A percentile compares a stretch with the other conserved stretches of the same genome.
Evolutionary conservation across 2,888 invertebrate species (phyloP).

Genomic region (Mythimna vitellina): DNA sequence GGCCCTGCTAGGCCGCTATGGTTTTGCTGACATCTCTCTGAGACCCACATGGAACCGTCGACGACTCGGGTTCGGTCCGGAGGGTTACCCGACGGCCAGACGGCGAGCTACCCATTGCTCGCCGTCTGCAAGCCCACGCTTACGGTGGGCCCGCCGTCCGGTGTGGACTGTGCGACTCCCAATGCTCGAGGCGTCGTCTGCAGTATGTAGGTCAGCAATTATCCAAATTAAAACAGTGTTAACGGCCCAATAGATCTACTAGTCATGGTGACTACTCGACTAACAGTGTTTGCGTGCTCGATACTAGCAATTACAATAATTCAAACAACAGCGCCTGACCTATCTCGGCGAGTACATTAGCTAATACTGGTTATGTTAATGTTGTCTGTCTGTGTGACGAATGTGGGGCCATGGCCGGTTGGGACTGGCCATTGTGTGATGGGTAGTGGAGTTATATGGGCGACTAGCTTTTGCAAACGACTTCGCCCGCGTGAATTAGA

Average conservation of each 20-base stretch:
- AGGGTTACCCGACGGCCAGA: no score
- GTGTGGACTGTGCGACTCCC: no score
- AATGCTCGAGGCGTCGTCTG: no score
- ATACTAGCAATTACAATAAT: constrained; percentile 79
- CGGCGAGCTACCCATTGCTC: no score
- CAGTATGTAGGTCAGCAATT: constrained; percentile 17
- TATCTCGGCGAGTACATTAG: constrained; percentile 77
- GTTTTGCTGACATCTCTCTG: no score
- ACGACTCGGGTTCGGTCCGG: no score
- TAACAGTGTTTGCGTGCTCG: constrained; percentile 58
- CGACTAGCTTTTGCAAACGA: no score
- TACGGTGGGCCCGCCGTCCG: no score
- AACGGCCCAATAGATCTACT: constrained; percentile 36
- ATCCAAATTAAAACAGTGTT: constrained; percentile 37
- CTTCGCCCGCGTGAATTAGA: no score
- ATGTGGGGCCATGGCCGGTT: constrained; percentile 38
- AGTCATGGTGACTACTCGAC: constrained; percentile 32
- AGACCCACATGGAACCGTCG: no score
- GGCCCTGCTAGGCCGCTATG: no score
- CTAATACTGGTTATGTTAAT: constrained; percentile 68
- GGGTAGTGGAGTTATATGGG: background rate
- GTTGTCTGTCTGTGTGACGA: constrained; percentile 56
- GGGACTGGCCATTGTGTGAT: constrained; percentile 14
- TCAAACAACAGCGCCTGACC: constrained; percentile 76
- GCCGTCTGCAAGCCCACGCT: no score